Evolutionary conservation across 2,113 vertebrate species (phyloP), one percentile per base, ranked within the genome.

Genomic region (Heteronetta atricapilla): DNA sequence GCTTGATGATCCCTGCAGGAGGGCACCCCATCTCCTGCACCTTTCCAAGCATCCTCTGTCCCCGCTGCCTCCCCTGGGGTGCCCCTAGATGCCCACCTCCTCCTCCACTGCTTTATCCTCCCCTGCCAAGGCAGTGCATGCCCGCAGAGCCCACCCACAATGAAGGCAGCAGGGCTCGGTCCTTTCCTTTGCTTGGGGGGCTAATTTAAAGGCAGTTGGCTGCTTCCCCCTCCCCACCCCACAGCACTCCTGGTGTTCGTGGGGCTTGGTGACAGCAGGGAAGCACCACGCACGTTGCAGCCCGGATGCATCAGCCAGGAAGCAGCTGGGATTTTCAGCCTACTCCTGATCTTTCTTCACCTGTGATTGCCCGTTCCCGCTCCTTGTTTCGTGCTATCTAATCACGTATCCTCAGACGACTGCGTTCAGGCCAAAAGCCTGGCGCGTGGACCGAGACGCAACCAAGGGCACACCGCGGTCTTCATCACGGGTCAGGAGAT

Each of bases 371-470:
- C 23, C 1, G 0, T 46, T 28, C 59, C 40, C 90, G 79, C 91
- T 0, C 1, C 68, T 80, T 59, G 21, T 31, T 94, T 86, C 80
- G 90, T 25, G 64, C n/a, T 56, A 3, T 17, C 82, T 81, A 79
- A 90, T 92, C 77, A 64, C 4, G 84, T 93, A 91, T 88, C 68
- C 42, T 80, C 38, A 70, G 82, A 52, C 29, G 89, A n/a, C 46
- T 1, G 0, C 58, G 21, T 86, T 83, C 76, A 53, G 55, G 46
- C 38, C 73, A 93, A 84, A 48, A 89, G 52, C 52, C 76, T 77
- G 58, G 34, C 3, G 17, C 1, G 3, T 19, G 44, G 23, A 74
- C 0, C 1, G 82, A 83, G 42, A 48, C 21, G 15, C 12, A 78
- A 63, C 38, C 82, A 83, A 90, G 73, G 90, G 56, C 86, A 72